phyloP scores from a whole-genome alignment of 2,888 invertebrate species.

The Athrips mouffetella region DNA sequence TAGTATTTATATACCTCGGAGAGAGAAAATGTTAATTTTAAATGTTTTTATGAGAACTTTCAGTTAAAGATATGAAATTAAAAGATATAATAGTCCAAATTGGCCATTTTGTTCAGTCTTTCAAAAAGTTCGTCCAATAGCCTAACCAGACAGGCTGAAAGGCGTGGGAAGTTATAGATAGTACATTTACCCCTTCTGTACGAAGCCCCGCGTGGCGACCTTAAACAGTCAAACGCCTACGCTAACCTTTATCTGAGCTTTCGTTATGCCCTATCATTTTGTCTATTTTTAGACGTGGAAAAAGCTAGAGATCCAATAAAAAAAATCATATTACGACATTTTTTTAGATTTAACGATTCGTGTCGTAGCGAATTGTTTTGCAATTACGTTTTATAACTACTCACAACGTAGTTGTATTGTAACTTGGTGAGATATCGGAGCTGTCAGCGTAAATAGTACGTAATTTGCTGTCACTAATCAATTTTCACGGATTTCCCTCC shows the following conservation, averaged over 20 bases:
- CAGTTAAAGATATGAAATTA: too few species aligned
- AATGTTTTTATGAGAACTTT: too few species aligned
- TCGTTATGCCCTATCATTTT: not conserved
- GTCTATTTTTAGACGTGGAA: not conserved
- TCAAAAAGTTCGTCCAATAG: not conserved
- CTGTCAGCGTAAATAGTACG: not conserved
- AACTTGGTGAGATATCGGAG: not conserved
- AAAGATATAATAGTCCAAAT: too few species aligned
- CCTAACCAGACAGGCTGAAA: not conserved
- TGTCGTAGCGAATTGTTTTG: too few species aligned
- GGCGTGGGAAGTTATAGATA: not conserved
- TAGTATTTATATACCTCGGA: too few species aligned
- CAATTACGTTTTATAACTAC: too few species aligned
- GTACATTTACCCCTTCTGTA: not conserved
- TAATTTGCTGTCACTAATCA: not conserved
- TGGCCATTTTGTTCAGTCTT: too few species aligned
- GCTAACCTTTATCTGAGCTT: not conserved
- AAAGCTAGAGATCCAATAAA: not conserved
- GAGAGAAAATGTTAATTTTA: too few species aligned
- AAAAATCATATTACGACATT: too few species aligned
- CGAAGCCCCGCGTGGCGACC: not conserved
- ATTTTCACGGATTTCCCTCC: slow-evolving; percentile 4
- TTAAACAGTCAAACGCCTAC: not conserved
- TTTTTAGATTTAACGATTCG: too few species aligned
- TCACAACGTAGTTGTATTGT: too few species aligned